Conservation (phyloP, 1,140 invertebrate species). For the Nylanderia fulva region DNA sequence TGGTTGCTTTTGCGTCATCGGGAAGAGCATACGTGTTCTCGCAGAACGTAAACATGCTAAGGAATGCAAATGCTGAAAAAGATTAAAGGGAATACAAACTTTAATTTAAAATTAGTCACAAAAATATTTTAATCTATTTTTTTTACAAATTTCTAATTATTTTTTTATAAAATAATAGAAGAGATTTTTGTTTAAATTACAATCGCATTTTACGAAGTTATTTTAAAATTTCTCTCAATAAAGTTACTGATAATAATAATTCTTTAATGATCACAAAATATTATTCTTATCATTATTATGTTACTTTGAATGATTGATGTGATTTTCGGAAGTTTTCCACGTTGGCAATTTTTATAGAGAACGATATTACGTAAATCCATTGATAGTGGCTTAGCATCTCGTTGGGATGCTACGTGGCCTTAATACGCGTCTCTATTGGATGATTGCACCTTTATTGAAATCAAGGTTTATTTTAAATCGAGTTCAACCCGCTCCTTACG, state of each 20-base stretch:
- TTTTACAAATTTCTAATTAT: not conserved
- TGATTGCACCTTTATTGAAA: slow-evolving; percentile 65
- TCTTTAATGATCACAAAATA: not conserved
- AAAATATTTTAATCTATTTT: not conserved
- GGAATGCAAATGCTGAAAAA: slow-evolving; percentile 64
- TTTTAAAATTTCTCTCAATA: not conserved
- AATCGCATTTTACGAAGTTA: not conserved
- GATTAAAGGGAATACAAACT: not conserved
- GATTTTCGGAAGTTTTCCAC: not conserved
- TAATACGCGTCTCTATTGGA: slow-evolving; percentile 66
- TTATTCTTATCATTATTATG: not conserved
- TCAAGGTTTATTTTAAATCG: slow-evolving; percentile 62
- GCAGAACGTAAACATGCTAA: slow-evolving; percentile 74
- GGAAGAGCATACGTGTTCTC: slow-evolving; percentile 67
- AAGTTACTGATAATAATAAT: not conserved
- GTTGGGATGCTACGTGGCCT: slow-evolving; percentile 34
- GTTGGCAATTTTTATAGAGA: not conserved
- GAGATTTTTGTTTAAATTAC: not conserved
- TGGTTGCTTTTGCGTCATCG: slow-evolving; percentile 58
- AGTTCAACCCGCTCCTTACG: slow-evolving; percentile 36
- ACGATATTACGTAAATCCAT: slow-evolving; percentile 35
- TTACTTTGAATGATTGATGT: not conserved
- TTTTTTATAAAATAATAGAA: not conserved
- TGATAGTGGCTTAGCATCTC: slow-evolving; percentile 30
- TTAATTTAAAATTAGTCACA: slow-evolving; percentile 7